Percentiles rank a stretch among this genome's conserved stretches.
phyloP scores from a whole-genome alignment of 53 echinoderm and acorn worm species.

The Luidia sarsii region DNA sequence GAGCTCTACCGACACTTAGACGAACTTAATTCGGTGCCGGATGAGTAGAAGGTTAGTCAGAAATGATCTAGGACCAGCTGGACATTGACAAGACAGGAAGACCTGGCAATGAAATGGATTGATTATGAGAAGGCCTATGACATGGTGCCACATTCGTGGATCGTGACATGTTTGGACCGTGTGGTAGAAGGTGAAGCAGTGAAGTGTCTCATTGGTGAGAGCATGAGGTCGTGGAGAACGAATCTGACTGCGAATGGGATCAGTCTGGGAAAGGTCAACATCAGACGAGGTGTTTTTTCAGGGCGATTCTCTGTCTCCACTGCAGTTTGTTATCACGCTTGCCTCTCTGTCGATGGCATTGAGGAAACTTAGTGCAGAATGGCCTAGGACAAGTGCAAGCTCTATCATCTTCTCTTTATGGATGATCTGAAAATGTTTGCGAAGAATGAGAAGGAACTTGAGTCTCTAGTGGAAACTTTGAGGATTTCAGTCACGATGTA shows the following conservation, averaged over 20 bases:
- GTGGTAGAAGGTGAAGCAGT: not conserved
- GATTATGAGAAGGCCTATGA: not conserved
- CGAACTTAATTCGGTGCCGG: not conserved
- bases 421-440: constrained; percentile 19
- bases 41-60: not conserved
- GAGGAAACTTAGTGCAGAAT: not conserved
- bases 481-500: too few species aligned
- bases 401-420: constrained; percentile 1
- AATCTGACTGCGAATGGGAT: not conserved
- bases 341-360: not conserved
- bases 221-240: too few species aligned
- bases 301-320: constrained; percentile 6
- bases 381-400: not conserved
- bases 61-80: too few species aligned
- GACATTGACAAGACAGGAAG: not conserved
- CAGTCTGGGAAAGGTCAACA: not conserved
- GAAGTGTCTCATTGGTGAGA: not conserved
- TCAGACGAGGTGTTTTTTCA: constrained; percentile 21
- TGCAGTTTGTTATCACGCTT: constrained; percentile 5
- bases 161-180: not conserved
- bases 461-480: too few species aligned
- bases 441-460: not conserved
- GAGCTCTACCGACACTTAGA: not conserved
- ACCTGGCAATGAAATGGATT: not conserved
- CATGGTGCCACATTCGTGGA: too few species aligned